These are phyloP conservation scores for Paratrypauchen microcephalus DNA, from an alignment of 2,797 vertebrate genomes.

Conservation along the genomic window DNA sequence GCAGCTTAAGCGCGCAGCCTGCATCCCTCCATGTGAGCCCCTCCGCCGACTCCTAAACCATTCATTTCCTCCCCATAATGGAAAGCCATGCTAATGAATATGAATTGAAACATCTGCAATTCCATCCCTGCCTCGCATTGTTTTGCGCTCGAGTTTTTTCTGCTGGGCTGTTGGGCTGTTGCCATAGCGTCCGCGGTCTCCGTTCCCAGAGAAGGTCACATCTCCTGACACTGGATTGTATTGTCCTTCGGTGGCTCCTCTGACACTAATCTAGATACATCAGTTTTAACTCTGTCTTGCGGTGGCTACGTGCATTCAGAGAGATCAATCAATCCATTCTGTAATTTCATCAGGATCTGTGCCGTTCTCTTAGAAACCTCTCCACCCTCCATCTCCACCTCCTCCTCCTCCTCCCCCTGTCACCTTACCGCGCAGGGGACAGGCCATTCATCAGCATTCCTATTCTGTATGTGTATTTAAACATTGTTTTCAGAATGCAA, in stretches of 20 bases:
- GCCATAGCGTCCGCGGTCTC: conserved; percentile 45
- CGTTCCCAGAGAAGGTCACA: conserved; percentile 72
- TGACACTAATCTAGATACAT: conserved; percentile 79
- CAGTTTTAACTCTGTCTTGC: conserved; percentile 68
- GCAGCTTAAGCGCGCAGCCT: conserved; percentile 12
- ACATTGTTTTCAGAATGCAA: conserved; percentile 58
- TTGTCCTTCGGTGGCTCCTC: conserved; percentile 75
- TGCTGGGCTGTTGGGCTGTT: conserved; percentile 58
- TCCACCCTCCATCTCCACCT: conserved; percentile 1
- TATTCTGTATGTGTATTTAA: conserved; percentile 62
- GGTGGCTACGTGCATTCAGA: conserved; percentile 46
- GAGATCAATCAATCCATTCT: conserved; percentile 76
- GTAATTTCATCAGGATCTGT: conserved; percentile 74
- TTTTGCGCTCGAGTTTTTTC: conserved; percentile 18
- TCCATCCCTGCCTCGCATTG: conserved; percentile 40
- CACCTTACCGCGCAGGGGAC: conserved; percentile 37
- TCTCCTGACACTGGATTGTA: conserved; percentile 64
- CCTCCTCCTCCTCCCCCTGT: conserved; percentile 2
- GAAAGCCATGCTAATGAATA: conserved; percentile 51
- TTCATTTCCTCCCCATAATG: conserved; percentile 47
- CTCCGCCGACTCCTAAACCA: conserved; percentile 34
- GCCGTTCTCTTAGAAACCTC: conserved; percentile 22
- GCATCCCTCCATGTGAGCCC: conserved; percentile 15
- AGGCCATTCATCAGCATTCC: conserved; percentile 68
- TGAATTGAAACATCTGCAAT: conserved; percentile 62